These are phyloP conservation scores for Xanthorhoe designata DNA, from an alignment of 2,888 invertebrate species.

Conservation along the genomic window DNA sequence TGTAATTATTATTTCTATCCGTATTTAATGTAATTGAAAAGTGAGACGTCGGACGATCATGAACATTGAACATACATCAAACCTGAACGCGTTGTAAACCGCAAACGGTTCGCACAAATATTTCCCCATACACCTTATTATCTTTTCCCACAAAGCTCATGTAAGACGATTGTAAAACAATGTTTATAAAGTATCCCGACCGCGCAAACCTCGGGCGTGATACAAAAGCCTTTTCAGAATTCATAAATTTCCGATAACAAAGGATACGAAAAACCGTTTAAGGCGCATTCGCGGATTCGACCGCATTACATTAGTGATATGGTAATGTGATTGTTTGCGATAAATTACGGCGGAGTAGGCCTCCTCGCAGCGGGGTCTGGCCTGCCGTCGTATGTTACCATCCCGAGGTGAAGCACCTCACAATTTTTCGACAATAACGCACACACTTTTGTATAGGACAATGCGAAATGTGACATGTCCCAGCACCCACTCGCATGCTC, in stretches of 20 bases:
- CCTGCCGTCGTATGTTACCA: constrained; percentile 61
- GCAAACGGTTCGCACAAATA: constrained; percentile 52
- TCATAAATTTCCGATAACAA: constrained; percentile 82
- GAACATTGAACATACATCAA: constrained; percentile 34
- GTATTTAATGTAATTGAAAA: constrained; percentile 10
- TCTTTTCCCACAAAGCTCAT: constrained; percentile 58
- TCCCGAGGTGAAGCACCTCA: constrained; percentile 72
- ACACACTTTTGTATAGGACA: constrained; percentile 57
- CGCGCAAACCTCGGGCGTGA: constrained; percentile 64
- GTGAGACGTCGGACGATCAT: constrained; percentile 15
- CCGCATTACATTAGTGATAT: constrained; percentile 83
- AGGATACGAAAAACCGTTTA: constrained; percentile 81
- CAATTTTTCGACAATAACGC: constrained; percentile 69
- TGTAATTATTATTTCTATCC: background rate
- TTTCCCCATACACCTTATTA: constrained; percentile 51
- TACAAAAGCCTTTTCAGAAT: constrained; percentile 73
- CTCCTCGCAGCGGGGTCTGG: constrained; percentile 71
- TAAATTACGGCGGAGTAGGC: constrained; percentile 76
- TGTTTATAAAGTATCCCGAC: constrained; percentile 64
- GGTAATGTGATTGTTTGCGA: constrained; percentile 84
- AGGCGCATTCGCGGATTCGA: constrained; percentile 76
- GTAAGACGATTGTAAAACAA: constrained; percentile 71
- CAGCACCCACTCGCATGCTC: constrained; percentile 46
- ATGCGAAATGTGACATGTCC: constrained; percentile 48
- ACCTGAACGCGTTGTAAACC: constrained; percentile 44